These are phyloP conservation scores for Drosophila bocki DNA, from an alignment of 1,140 invertebrate species.

Conservation along the genomic window DNA sequence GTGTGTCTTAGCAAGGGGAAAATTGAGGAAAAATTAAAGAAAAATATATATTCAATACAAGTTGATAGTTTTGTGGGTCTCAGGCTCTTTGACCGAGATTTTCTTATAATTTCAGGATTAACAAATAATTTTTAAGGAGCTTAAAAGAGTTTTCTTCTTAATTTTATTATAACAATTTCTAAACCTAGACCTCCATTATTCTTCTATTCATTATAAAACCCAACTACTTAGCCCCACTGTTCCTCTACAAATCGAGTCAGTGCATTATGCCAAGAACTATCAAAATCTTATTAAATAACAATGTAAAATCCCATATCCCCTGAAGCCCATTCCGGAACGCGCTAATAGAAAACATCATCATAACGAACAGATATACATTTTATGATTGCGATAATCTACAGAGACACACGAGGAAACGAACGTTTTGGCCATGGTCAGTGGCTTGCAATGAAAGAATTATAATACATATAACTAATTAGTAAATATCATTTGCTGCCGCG, in stretches of 20 bases:
- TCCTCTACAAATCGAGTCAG: constrained; percentile 1
- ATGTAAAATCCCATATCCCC: constrained; percentile 23
- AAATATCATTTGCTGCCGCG: constrained; percentile 54
- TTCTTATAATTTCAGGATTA: not conserved
- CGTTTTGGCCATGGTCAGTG: constrained; percentile 53
- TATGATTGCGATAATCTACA: constrained; percentile 74
- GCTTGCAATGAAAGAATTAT: constrained; percentile 32
- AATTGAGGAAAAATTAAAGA: not conserved
- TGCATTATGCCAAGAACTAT: constrained; percentile 74
- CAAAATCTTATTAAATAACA: constrained; percentile 60
- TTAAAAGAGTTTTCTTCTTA: too few species aligned
- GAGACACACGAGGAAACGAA: constrained; percentile 31
- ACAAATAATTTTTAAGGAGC: too few species aligned
- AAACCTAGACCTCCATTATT: not conserved
- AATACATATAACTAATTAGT: constrained; percentile 70
- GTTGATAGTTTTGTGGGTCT: too few species aligned
- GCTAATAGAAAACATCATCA: constrained; percentile 63
- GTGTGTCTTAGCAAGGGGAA: constrained; percentile 13
- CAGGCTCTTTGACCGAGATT: not conserved
- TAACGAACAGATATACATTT: constrained; percentile 66
- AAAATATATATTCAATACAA: not conserved
- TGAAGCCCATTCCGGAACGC: constrained; percentile 29
- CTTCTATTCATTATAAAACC: not conserved
- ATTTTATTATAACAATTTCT: not conserved
- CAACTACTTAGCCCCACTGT: constrained; percentile 19